phyloP scores from a whole-genome alignment of 2,113 vertebrate genomes.

The Mixornis gularis region DNA sequence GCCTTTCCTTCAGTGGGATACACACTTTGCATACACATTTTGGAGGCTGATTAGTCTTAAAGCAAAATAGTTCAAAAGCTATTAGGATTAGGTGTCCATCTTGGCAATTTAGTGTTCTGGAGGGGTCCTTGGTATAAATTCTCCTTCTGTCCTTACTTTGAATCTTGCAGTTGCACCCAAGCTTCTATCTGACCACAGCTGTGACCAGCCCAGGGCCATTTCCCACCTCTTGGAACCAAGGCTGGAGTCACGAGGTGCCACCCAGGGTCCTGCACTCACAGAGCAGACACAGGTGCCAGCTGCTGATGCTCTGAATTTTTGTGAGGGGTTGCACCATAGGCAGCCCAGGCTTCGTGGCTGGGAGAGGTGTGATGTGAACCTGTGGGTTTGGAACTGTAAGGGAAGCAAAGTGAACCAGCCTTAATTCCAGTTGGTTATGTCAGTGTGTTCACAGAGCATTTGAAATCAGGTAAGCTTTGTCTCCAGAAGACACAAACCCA shows the following conservation, averaged over 20 bases:
- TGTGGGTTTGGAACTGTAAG: not conserved
- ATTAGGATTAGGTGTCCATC: not conserved
- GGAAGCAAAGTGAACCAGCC: not conserved
- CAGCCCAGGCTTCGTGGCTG: not conserved
- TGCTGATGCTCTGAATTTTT: not conserved
- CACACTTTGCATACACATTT: not conserved
- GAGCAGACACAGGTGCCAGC: not conserved
- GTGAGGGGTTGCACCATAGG: too few relatives aligned
- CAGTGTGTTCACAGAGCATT: not conserved
- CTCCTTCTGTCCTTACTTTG: not conserved
- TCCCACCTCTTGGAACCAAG: not conserved
- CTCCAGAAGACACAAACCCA: not conserved
- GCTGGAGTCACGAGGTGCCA: not conserved
- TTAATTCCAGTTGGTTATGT: not conserved
- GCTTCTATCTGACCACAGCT: not conserved
- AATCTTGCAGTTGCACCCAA: not conserved
- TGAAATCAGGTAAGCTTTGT: not conserved
- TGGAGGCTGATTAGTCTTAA: not conserved
- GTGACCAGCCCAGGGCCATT: not conserved
- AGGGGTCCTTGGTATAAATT: not conserved
- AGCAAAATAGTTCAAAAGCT: not conserved
- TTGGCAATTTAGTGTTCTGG: not conserved
- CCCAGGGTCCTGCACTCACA: not conserved
- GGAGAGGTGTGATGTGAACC: accelerated
- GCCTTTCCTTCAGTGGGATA: not conserved